Conservation (phyloP, 2,113 vertebrate species). For the Rafetus swinhoei region DNA sequence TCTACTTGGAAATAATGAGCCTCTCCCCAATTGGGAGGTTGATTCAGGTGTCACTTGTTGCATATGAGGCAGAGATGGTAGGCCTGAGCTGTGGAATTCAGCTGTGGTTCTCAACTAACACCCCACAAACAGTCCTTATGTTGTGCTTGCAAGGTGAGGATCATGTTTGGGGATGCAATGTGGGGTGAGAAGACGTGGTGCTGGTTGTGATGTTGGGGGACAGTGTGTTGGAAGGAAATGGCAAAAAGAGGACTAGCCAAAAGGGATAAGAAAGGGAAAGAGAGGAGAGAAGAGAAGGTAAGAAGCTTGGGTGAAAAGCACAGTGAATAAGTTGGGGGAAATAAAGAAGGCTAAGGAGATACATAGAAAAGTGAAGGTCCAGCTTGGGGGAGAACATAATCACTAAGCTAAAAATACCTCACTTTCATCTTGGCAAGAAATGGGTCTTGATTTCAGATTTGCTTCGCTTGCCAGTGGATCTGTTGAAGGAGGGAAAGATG, state of each 20-base stretch:
- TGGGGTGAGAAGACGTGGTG: neutral
- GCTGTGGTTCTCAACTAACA: neutral
- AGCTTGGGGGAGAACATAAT: neutral
- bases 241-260: neutral
- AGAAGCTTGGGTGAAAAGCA: neutral
- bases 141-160: neutral
- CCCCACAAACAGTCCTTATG: neutral
- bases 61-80: neutral
- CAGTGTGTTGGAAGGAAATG: neutral
- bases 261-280: neutral
- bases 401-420: neutral
- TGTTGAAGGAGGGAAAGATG: neutral
- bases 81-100: neutral
- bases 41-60: neutral
- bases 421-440: neutral
- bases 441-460: slow-evolving; percentile 3
- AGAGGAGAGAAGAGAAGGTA: neutral
- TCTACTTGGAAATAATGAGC: neutral
- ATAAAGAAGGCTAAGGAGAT: neutral
- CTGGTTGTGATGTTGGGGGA: neutral
- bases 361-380: no score
- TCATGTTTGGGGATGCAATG: neutral
- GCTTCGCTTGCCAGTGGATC: neutral
- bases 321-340: neutral
- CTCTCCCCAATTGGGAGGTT: neutral